These are phyloP conservation scores for Zosterops hypoxanthus DNA, from an alignment of 2,113 vertebrate genomes.

Conservation along the genomic window DNA sequence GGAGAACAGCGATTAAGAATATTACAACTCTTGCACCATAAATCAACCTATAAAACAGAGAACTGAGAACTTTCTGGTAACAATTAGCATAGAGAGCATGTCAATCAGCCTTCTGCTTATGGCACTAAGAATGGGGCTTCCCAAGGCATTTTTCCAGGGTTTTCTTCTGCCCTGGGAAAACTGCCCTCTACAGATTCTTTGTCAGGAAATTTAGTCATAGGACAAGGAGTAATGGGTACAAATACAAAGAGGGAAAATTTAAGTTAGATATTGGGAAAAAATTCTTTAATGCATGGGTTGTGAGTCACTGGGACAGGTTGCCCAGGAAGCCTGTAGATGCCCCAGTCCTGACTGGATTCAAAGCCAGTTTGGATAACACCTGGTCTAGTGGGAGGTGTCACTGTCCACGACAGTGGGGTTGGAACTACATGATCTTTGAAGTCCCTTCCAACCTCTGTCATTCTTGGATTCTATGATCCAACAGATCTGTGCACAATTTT, in stretches of 20 bases:
- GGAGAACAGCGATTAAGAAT: no score
- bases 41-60: no score
- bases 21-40: no score
- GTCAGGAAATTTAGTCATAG: neutral
- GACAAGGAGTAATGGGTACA: neutral
- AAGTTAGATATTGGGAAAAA: neutral
- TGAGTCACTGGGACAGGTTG: neutral
- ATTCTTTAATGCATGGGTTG: neutral
- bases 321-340: neutral
- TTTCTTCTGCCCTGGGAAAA: no score
- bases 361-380: neutral
- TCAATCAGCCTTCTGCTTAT: no score
- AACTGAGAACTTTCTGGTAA: no score
- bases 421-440: neutral
- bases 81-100: no score
- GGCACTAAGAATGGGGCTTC: no score
- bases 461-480: neutral
- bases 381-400: neutral
- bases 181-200: neutral
- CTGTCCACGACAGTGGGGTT: neutral
- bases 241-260: neutral
- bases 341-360: neutral
- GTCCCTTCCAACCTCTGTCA: neutral
- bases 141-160: no score
- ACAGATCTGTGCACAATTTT: neutral